phyloP scores from a whole-genome alignment of 2,113 vertebrate species.

The Urocitellus parryii region DNA sequence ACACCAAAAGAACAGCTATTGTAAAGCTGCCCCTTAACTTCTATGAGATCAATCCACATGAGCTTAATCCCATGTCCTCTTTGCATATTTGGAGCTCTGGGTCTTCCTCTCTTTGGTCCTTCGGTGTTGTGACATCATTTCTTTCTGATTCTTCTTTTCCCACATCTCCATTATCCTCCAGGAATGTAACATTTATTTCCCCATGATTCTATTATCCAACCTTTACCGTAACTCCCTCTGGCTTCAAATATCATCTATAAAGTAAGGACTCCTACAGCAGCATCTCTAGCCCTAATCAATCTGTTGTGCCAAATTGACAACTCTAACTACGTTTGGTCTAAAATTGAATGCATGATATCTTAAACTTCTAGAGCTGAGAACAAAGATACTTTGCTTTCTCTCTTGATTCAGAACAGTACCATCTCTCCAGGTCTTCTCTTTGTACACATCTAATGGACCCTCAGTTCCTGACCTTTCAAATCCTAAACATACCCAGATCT shows the following conservation, averaged over 20 bases:
- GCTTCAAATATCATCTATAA: not conserved
- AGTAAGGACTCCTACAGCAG: not conserved
- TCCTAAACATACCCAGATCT: not conserved
- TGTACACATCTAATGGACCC: not conserved
- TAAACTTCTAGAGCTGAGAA: not conserved
- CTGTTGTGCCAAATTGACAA: not conserved
- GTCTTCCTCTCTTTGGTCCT: not conserved
- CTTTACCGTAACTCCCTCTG: not conserved
- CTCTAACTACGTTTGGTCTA: not conserved
- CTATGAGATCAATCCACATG: not conserved
- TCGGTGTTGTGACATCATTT: not conserved
- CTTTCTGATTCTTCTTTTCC: not conserved
- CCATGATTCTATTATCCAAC: not conserved
- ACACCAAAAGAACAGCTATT: not conserved
- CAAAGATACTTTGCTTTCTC: not conserved
- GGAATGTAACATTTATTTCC: not conserved
- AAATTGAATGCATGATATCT: not conserved
- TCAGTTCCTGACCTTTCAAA: not conserved
- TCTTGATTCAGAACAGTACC: not conserved
- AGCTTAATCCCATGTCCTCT: not conserved
- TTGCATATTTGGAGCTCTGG: not conserved
- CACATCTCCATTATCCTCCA: not conserved
- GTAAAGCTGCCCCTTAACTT: too few species aligned
- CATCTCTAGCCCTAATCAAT: not conserved
- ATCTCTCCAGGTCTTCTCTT: not conserved